phyloP scores from a whole-genome alignment of 64 coral and sea anemone genomes.

The Montipora capricornis region DNA sequence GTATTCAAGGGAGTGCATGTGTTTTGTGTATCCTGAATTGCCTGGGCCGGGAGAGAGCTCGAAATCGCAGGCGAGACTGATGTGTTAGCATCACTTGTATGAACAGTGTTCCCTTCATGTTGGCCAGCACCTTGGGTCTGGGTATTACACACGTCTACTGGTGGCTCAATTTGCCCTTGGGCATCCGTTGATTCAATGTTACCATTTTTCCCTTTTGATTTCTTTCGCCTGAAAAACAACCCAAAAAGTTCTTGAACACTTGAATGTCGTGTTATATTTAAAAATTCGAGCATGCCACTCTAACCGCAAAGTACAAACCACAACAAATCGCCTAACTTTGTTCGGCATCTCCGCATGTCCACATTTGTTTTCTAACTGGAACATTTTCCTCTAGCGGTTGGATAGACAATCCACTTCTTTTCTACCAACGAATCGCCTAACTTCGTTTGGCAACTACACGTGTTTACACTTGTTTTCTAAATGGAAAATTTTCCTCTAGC shows the following conservation, averaged over 20 bases:
- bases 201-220: neutral
- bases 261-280: neutral
- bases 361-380: neutral
- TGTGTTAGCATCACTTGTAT: neutral
- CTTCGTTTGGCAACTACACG: neutral
- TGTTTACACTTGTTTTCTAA: neutral
- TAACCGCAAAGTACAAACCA: neutral
- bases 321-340: neutral
- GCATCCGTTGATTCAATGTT: neutral
- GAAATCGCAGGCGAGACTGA: neutral
- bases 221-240: slow-evolving; percentile 4
- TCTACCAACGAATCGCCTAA: neutral
- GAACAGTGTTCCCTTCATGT: neutral
- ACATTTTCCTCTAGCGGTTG: neutral
- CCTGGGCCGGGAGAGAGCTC: slow-evolving; percentile 1
- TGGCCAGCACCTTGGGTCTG: neutral
- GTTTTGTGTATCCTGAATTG: neutral
- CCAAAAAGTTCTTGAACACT: neutral
- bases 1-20: slow-evolving; percentile 1
- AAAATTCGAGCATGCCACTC: neutral
- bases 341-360: neutral
- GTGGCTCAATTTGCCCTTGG: neutral
- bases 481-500: neutral
- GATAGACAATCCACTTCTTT: neutral
- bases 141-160: neutral